A percentile compares a stretch with the other conserved stretches of the same genome.
Evolutionary conservation across 2,113 vertebrate species (phyloP).

Genomic region (Callionymus lyra): DNA sequence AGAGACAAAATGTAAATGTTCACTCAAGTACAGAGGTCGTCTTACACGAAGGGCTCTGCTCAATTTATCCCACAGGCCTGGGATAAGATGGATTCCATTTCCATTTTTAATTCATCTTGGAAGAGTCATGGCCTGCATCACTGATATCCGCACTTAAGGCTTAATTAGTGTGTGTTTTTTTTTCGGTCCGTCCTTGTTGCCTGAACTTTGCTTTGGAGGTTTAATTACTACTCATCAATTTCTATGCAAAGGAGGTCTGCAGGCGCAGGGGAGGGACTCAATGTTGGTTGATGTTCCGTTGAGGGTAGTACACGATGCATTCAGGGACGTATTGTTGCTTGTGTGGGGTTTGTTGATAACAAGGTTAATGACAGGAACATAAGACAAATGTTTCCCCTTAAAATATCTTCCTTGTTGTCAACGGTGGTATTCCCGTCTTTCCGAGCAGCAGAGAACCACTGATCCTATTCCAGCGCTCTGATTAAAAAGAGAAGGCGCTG

Average conservation of each 20-base stretch:
- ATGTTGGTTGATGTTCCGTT: slow-evolving; percentile 45
- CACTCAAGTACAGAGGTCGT: no score
- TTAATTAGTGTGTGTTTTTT: slow-evolving; percentile 58
- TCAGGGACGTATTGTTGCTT: slow-evolving; percentile 7
- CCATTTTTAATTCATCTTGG: slow-evolving; percentile 43
- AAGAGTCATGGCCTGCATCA: slow-evolving; percentile 32
- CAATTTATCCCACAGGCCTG: slow-evolving; percentile 34
- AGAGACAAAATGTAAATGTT: no score
- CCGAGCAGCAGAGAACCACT: slow-evolving; percentile 10
- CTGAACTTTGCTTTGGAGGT: slow-evolving; percentile 60
- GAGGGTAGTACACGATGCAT: no score
- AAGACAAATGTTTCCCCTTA: background rate
- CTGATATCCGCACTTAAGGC: slow-evolving; percentile 49
- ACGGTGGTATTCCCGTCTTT: no score
- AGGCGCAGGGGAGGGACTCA: slow-evolving; percentile 42
- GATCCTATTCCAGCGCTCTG: slow-evolving; percentile 37
- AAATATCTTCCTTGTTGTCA: no score
- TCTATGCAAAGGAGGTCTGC: slow-evolving; percentile 62
- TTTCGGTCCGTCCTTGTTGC: slow-evolving; percentile 60
- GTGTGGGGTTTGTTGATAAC: background rate
- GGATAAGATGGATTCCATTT: slow-evolving; percentile 47
- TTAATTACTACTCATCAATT: slow-evolving; percentile 61
- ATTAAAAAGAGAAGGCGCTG: slow-evolving; percentile 44
- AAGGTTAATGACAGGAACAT: background rate
- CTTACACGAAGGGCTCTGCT: no score